Percentiles rank a stretch among this genome's conserved stretches.
Conservation (phyloP, 2,888 invertebrate species). For the Tinea pellionella region DNA sequence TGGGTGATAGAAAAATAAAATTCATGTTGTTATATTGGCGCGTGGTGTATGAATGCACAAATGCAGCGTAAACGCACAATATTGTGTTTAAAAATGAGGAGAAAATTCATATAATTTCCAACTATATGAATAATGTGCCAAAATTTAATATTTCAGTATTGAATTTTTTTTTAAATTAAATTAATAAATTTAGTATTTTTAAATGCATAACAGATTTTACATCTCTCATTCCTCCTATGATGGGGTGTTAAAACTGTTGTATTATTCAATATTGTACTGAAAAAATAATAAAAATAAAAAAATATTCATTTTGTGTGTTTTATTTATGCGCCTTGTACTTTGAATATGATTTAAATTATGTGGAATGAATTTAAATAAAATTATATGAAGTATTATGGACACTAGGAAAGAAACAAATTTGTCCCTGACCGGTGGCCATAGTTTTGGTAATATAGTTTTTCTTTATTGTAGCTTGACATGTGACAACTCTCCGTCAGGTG, state of each 20-base stretch:
- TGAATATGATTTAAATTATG: no score
- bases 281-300: slow-evolving; percentile 48
- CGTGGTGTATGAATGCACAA: neutral
- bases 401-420: no score
- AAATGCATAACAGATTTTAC: slow-evolving; percentile 51
- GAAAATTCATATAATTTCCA: neutral
- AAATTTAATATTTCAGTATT: slow-evolving; percentile 16
- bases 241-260: slow-evolving; percentile 60
- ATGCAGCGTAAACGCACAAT: slow-evolving; percentile 19
- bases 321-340: slow-evolving; percentile 25
- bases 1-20: neutral
- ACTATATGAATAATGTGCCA: slow-evolving; percentile 14
- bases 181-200: neutral
- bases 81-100: slow-evolving; percentile 14
- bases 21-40: neutral
- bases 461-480: no score
- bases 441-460: no score
- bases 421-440: no score
- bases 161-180: neutral
- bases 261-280: slow-evolving; percentile 58
- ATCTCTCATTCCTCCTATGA: slow-evolving; percentile 45
- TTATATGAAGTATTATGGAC: no score
- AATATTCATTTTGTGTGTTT: slow-evolving; percentile 42
- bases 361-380: no score
- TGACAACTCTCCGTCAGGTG: no score